A percentile compares a stretch with the other conserved stretches of the same genome.
These are phyloP conservation scores for Shargacucullia verbasci DNA, from an alignment of 2,888 invertebrate species.

Conservation along the genomic window DNA sequence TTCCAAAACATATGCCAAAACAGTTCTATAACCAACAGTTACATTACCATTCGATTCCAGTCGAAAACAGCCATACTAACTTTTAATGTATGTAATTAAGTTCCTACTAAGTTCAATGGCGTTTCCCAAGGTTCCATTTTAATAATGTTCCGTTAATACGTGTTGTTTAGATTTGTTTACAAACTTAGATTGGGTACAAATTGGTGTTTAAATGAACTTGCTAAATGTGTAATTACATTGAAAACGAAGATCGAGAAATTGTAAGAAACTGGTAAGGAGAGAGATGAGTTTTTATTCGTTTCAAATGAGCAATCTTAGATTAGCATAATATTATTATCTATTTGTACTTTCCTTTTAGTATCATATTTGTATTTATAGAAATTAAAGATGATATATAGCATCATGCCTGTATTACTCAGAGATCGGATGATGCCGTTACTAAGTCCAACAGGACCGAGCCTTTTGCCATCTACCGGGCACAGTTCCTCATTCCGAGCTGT, in stretches of 20 bases:
- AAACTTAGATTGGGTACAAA: constrained; percentile 34
- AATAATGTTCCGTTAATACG: constrained; percentile 14
- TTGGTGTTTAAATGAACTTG: constrained; percentile 10
- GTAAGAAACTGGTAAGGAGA: neutral
- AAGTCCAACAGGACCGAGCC: too few species aligned
- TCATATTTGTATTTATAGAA: too few species aligned
- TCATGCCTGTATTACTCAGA: too few species aligned
- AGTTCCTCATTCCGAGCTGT: too few species aligned
- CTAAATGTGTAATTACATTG: constrained; percentile 6
- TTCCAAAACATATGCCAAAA: too few species aligned
- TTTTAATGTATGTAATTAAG: constrained; percentile 6
- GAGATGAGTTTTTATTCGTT: constrained; percentile 1
- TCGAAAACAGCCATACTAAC: constrained; percentile 1
- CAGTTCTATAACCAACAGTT: neutral
- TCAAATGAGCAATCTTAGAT: too few species aligned
- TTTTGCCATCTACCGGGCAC: too few species aligned
- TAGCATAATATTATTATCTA: too few species aligned
- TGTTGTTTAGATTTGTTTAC: constrained; percentile 18
- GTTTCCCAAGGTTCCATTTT: constrained; percentile 15
- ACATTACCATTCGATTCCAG: neutral
- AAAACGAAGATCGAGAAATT: neutral
- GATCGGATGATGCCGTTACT: too few species aligned
- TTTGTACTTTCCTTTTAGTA: too few species aligned
- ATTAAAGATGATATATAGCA: too few species aligned
- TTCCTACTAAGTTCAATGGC: constrained; percentile 1